Evolutionary conservation across 2,888 invertebrate genomes (phyloP), one percentile per base, ranked within the genome.

Genomic region (Tetranychus truncatus): DNA sequence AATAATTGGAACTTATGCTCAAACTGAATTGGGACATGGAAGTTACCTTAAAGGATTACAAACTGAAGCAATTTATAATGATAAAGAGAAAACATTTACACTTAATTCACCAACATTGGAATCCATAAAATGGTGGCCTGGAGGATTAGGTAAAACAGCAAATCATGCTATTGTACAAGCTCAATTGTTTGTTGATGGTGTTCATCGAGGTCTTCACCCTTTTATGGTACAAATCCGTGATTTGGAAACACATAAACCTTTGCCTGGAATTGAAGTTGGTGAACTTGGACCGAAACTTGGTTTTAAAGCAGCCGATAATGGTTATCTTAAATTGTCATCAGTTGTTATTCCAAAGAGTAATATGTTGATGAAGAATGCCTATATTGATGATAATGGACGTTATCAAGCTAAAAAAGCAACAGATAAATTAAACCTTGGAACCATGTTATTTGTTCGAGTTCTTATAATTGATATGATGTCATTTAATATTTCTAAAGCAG

Each of bases 121-220:
- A 0, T 88, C 95, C 0, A 91, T 90, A 82, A 96, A 96, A 84
- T 95, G 94, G 94, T 95, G 95, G 95, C 94, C 95, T 34, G 95
- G 95, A 21, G 91, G 91, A 81, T 86, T 95, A 88, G 95, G 93
- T 0, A 94, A 95, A 79, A 91, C 94, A 0, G 89, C 91, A 9
- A 96, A 94, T 84, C 89, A 94, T 84, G 92, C 93, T 69, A 85
- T 96, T 66, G 92, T 96, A 0, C 88, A 95, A 82, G 95, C 96
- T 1, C 94, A 95, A 82, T 86, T 97, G 3, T 88, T 91, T 82
- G 90, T 91, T 6, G 87, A 89, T 80, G 91, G 91, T 1, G 85
- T 89, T 81, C 89, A 89, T 81, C 88, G 90, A 82, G 96, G 96
- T 45, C 88, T 95, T 79, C 95, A 95, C 82, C 89, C 92, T 0